Percentiles rank a stretch among this genome's conserved stretches.
Conservation (phyloP, 1,140 invertebrate genomes). For the Diabrotica undecimpunctata region DNA sequence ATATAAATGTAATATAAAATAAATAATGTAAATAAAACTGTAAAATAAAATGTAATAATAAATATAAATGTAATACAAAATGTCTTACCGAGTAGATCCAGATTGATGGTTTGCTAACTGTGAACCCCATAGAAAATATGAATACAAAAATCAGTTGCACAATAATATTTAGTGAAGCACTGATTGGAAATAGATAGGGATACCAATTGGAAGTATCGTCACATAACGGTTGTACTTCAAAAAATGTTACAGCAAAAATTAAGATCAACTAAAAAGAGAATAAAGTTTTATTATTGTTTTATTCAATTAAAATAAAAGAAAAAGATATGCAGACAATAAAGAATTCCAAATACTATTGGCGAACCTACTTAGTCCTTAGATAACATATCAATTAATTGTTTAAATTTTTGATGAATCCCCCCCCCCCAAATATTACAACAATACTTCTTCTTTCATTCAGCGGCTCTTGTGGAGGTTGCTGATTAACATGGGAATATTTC, state of each 20-base stretch:
- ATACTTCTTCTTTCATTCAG: neutral
- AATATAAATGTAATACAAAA: neutral
- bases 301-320: slow-evolving; percentile 12
- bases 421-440: neutral
- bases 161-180: slow-evolving; percentile 7
- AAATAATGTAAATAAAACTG: neutral
- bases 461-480: no score
- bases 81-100: slow-evolving; percentile 26
- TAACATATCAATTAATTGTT: no score
- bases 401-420: neutral
- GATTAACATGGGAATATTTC: no score
- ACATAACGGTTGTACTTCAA: slow-evolving; percentile 21
- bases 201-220: slow-evolving; percentile 17
- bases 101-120: slow-evolving; percentile 21
- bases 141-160: slow-evolving; percentile 22
- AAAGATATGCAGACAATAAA: neutral
- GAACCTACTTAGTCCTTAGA: no score
- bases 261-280: slow-evolving; percentile 14
- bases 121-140: slow-evolving; percentile 26
- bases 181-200: slow-evolving; percentile 18
- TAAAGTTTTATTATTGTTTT: neutral
- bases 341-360: no score
- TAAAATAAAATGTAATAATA: no score
- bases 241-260: slow-evolving; percentile 8
- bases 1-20: neutral